Evolutionary conservation across 2,113 vertebrate genomes (phyloP).

Genomic region (Neopipo cinnamomea): DNA sequence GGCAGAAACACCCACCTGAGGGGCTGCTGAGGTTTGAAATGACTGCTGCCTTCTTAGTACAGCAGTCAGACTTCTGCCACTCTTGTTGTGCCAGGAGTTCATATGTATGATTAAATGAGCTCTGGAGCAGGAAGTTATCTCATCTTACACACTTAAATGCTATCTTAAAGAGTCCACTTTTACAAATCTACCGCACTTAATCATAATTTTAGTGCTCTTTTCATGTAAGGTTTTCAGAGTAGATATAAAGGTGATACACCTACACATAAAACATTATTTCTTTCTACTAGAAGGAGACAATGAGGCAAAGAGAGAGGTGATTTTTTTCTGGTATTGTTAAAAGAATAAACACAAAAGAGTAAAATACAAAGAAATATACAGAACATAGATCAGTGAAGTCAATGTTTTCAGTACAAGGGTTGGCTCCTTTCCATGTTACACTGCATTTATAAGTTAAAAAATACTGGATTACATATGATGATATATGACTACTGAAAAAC

Average conservation of each 20-base stretch:
- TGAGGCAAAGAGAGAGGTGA: not conserved
- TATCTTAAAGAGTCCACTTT: not conserved
- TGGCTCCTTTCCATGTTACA: not conserved
- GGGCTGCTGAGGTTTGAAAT: not conserved
- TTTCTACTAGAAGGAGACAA: not conserved
- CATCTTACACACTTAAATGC: not conserved
- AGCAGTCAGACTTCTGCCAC: not conserved
- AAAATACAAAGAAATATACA: not conserved
- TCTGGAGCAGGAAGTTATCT: slow-evolving; percentile 25
- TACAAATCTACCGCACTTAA: slow-evolving; percentile 12
- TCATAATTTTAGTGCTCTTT: slow-evolving; percentile 11
- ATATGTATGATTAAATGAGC: not conserved
- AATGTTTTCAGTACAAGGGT: not conserved
- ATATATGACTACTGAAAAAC: not conserved
- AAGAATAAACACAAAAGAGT: not conserved
- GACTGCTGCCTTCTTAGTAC: not conserved
- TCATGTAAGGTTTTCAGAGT: not conserved
- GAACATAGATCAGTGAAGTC: not conserved
- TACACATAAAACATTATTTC: not conserved
- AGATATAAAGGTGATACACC: not conserved
- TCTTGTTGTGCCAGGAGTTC: not conserved
- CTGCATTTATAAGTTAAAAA: not conserved
- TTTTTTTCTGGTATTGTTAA: not conserved
- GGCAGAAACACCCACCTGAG: not conserved
- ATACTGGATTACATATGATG: not conserved